Evolutionary conservation across 2,113 vertebrate species (phyloP).

Genomic region (Numida meleagris): DNA sequence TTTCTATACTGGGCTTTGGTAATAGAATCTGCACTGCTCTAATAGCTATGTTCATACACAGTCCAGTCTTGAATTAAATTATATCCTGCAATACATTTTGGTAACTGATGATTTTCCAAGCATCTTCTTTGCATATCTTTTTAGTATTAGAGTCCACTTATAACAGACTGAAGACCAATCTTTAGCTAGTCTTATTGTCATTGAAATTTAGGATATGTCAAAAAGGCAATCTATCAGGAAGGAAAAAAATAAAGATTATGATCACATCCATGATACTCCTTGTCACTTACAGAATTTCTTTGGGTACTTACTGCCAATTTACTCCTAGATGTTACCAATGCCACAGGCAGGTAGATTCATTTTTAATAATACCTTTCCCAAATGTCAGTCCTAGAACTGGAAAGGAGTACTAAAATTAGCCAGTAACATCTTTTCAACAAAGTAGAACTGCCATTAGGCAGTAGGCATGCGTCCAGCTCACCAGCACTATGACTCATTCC

Average conservation of each 20-base stretch:
- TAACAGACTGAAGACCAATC: not conserved
- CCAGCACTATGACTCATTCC: not conserved
- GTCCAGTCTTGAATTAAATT: not conserved
- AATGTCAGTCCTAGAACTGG: not conserved
- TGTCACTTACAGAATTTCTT: not conserved
- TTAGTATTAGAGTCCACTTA: not conserved
- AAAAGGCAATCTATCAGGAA: not conserved
- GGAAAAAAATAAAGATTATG: not conserved
- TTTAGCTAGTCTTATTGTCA: not conserved
- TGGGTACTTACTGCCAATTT: not conserved
- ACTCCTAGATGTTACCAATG: not conserved
- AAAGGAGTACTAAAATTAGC: not conserved
- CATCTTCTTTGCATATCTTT: not conserved
- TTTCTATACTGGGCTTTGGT: not conserved
- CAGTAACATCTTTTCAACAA: not conserved
- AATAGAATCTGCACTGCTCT: not conserved
- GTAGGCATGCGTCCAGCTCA: not conserved
- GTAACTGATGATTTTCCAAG: not conserved
- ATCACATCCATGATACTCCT: not conserved
- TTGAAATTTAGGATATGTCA: not conserved
- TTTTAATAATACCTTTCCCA: not conserved
- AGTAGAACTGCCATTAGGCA: not conserved
- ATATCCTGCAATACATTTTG: rapidly evolving
- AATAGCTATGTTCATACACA: not conserved
- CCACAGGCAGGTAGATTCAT: not conserved